Percentiles rank a stretch among this genome's conserved stretches.
phyloP scores from a whole-genome alignment of 2,113 vertebrate genomes.

The Hippocampus abdominalis region DNA sequence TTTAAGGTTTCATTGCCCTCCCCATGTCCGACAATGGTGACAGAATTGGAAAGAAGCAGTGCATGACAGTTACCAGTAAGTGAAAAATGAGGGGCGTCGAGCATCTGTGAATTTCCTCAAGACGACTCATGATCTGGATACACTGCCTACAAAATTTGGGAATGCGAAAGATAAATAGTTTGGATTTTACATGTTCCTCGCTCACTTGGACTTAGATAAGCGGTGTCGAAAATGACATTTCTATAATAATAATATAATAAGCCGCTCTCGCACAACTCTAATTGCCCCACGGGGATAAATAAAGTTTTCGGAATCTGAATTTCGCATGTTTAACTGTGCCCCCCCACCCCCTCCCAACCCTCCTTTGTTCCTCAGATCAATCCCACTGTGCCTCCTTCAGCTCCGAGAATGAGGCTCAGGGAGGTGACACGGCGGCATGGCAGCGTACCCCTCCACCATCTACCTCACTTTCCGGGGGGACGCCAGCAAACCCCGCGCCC shows the following conservation, averaged over 20 bases:
- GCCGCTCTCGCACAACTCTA: too few species aligned
- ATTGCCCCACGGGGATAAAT: too few species aligned
- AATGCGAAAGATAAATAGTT: background rate
- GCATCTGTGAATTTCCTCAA: background rate
- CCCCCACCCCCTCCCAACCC: too few species aligned
- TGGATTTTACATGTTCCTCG: background rate
- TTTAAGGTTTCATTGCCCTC: too few species aligned
- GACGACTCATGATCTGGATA: background rate
- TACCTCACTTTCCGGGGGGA: slow-evolving; percentile 87
- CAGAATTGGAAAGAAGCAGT: too few species aligned
- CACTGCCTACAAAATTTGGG: background rate
- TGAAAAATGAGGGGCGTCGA: too few species aligned
- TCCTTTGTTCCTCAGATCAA: slow-evolving; percentile 75
- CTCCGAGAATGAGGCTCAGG: slow-evolving; percentile 78
- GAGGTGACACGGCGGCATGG: slow-evolving; percentile 78
- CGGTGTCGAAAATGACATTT: too few species aligned
- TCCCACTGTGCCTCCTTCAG: slow-evolving; percentile 79
- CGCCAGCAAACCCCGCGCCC: slow-evolving; percentile 55
- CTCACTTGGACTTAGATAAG: too few species aligned
- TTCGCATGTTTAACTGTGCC: background rate
- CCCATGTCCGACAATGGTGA: too few species aligned
- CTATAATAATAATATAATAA: too few species aligned
- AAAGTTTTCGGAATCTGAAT: too few species aligned
- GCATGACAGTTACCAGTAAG: too few species aligned
- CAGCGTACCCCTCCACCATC: slow-evolving; percentile 86